A percentile compares a stretch with the other conserved stretches of the same genome.
Conservation (phyloP, 1,140 invertebrate species). For the Drosophila sp. region DNA sequence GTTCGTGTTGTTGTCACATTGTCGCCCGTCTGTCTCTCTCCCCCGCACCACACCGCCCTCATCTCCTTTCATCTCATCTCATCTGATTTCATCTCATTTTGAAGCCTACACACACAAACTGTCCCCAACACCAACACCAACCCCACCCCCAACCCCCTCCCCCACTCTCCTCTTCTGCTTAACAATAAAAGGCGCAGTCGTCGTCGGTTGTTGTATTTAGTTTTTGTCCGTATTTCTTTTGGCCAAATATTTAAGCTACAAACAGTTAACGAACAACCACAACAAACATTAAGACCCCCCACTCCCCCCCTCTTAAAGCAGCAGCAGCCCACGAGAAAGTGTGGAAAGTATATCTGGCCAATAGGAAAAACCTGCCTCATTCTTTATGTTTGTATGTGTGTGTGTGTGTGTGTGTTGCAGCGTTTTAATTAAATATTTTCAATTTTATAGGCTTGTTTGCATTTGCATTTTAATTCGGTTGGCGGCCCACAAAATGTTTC, state of each 20-base stretch:
- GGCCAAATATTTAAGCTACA: slow-evolving; percentile 66
- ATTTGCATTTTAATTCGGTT: slow-evolving; percentile 73
- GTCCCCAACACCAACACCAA: slow-evolving; percentile 34
- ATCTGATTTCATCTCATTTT: slow-evolving; percentile 47
- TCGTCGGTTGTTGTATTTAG: slow-evolving; percentile 41
- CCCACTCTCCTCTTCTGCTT: background rate
- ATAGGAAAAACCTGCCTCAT: slow-evolving; percentile 32
- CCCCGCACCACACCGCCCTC: background rate
- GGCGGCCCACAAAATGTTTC: slow-evolving; percentile 69
- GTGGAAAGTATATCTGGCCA: slow-evolving; percentile 52
- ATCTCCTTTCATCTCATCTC: slow-evolving; percentile 8
- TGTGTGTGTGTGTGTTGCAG: slow-evolving; percentile 58
- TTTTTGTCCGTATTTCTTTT: slow-evolving; percentile 39
- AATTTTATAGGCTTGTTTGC: slow-evolving; percentile 77
- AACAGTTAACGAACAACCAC: slow-evolving; percentile 53
- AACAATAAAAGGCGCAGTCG: slow-evolving; percentile 48
- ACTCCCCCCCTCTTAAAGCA: background rate
- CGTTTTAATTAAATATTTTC: slow-evolving; percentile 80
- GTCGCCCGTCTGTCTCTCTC: slow-evolving; percentile 57
- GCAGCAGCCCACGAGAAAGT: slow-evolving; percentile 61
- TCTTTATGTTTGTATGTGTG: slow-evolving; percentile 38
- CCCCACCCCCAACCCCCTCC: background rate
- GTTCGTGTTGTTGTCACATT: slow-evolving; percentile 61
- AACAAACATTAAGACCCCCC: slow-evolving; percentile 29
- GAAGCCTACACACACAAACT: slow-evolving; percentile 68